Evolutionary conservation across 2,113 vertebrate species (phyloP), one percentile per base, ranked within the genome.

Genomic region (Argyrosomus japonicus): DNA sequence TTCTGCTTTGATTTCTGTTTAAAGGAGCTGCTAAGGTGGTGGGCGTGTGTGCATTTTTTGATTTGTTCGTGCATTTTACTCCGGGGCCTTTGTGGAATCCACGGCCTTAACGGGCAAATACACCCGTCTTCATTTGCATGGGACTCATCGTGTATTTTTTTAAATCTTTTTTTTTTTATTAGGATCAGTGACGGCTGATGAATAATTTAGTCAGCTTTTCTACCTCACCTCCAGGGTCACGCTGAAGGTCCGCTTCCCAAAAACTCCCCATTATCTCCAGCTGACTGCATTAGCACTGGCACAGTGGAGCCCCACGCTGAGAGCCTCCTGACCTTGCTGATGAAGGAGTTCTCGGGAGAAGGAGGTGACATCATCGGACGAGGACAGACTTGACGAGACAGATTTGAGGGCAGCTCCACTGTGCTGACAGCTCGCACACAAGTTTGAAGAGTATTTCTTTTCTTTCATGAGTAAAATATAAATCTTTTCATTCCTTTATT

Each of bases 131-230:
- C 53, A 90, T 93, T 91, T 93, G 77, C 84, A 91, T 90, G 77
- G 58, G 83, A 87, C 83, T 90, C 90, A 91, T 94, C 70, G 64
- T 78, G 63, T 85, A 93, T 93, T 91, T 92, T 90, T 94, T 86
- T 72, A 83, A 36, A 9, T 6, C 2, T 40, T 40, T 40, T 76
- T 85, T 79, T 27, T 84, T 85, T 82, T 64, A 91, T 89, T 90
- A 73, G 85, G 92, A 93, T 93, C 92, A 89, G 93, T 93, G 93
- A 81, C 68, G 62, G 83, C 76, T 75, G 61, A 88, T 95, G 82
- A 93, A 95, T 94, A 91, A 93, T 95, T 94, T 86, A 94, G 57
- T 87, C 70, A 56, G 75, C 82, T 87, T 81, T 91, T 92, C 85
- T 84, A 79, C 87, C 82, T 90, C 54, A 53, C 82, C 74, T 89